Evolutionary conservation across 2,113 vertebrate species (phyloP).

Genomic region (Motacilla alba): DNA sequence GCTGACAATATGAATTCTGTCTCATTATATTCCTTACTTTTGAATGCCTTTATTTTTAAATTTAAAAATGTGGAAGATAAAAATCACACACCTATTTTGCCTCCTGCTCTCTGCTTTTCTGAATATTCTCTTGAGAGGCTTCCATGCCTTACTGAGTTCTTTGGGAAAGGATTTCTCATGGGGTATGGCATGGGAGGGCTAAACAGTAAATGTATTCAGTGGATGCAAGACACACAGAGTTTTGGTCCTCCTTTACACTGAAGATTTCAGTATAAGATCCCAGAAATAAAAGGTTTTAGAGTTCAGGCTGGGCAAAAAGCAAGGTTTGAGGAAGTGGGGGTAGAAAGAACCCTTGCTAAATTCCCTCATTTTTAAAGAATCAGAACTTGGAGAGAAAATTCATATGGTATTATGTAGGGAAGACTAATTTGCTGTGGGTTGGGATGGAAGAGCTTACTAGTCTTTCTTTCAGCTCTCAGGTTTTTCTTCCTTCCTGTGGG

Average conservation of each 20-base stretch:
- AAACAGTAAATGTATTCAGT: neutral
- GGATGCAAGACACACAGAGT: neutral
- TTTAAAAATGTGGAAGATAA: neutral
- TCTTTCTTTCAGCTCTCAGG: neutral
- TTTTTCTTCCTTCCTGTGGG: neutral
- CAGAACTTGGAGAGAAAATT: neutral
- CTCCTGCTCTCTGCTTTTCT: neutral
- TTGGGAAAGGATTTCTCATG: neutral
- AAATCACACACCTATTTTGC: fast-evolving
- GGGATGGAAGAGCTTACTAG: neutral
- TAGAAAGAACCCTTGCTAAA: neutral
- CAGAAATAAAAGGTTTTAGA: neutral
- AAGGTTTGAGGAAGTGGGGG: neutral
- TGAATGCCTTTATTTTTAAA: neutral
- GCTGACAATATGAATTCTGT: neutral
- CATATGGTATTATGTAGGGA: neutral
- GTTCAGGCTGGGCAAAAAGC: neutral
- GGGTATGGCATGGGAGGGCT: neutral
- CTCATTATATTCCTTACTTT: neutral
- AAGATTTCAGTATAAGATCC: neutral
- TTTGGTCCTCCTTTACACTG: neutral
- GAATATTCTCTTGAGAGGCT: neutral
- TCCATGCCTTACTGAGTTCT: neutral
- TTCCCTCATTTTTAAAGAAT: neutral
- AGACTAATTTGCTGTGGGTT: neutral